Conservation (phyloP, 2,888 invertebrate species). For the Rhabditophanes sp. region DNA sequence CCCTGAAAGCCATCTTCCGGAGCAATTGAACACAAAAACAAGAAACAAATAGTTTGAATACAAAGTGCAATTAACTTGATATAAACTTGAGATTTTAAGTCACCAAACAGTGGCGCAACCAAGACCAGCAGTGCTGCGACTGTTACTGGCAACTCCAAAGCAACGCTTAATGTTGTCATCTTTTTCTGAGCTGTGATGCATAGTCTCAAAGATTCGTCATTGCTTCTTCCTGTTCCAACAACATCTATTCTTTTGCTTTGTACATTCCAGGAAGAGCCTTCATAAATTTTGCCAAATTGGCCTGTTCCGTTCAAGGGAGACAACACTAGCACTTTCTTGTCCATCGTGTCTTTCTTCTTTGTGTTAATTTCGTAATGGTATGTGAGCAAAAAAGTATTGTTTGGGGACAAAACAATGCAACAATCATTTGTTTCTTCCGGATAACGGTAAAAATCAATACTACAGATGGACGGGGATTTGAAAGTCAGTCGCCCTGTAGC, state of each 20-base stretch:
- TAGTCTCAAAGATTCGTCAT: constrained; percentile 19
- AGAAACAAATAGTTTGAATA: constrained; percentile 37
- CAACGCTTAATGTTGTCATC: constrained; percentile 30
- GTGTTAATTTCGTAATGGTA: constrained; percentile 14
- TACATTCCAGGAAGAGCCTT: constrained; percentile 4
- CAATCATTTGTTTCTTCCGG: constrained; percentile 36
- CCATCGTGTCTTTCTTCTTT: constrained; percentile 6
- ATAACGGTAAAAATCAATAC: constrained; percentile 27
- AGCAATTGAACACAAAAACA: constrained; percentile 35
- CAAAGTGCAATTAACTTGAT: constrained; percentile 30
- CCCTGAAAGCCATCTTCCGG: constrained; percentile 35
- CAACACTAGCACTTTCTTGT: constrained; percentile 9
- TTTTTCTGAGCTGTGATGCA: constrained; percentile 30
- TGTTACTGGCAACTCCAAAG: constrained; percentile 25
- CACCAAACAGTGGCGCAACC: constrained; percentile 36
- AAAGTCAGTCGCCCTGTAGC: constrained; percentile 25
- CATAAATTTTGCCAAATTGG: neutral
- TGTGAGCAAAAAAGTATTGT: constrained; percentile 4
- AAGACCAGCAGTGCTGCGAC: constrained; percentile 33
- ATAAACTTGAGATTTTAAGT: constrained; percentile 30
- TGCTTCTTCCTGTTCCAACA: constrained; percentile 9
- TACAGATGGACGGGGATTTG: constrained; percentile 27
- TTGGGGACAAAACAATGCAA: constrained; percentile 18
- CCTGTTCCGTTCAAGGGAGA: neutral
- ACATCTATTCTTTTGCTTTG: constrained; percentile 12